Percentiles rank a stretch among this genome's conserved stretches.
phyloP scores from a whole-genome alignment of 2,113 vertebrate genomes.

The Callipepla californica region DNA sequence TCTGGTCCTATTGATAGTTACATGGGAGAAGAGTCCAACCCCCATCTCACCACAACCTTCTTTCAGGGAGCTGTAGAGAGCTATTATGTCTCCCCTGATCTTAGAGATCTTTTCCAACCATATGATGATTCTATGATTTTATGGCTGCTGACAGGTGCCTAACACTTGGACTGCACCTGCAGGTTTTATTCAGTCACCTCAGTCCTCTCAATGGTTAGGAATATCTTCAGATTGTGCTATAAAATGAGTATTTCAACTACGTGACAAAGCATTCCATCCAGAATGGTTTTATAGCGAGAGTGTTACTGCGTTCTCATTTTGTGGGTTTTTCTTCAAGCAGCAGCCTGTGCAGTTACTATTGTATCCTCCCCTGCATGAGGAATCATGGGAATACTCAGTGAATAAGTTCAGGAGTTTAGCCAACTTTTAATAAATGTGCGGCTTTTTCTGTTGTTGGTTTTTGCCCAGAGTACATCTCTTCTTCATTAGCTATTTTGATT shows the following conservation, averaged over 20 bases:
- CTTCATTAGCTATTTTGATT: not conserved
- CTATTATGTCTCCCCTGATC: no score
- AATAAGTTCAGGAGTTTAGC: not conserved
- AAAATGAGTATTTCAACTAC: not conserved
- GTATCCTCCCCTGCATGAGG: not conserved
- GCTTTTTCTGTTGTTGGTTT: not conserved
- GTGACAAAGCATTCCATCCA: not conserved
- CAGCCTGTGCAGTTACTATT: not conserved
- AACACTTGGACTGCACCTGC: not conserved
- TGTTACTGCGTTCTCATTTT: not conserved
- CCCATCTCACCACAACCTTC: no score
- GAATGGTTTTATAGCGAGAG: not conserved
- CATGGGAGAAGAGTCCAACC: no score
- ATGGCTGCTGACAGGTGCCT: not conserved
- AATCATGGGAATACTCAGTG: not conserved
- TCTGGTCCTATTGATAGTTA: no score
- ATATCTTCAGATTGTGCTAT: not conserved
- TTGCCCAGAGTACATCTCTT: not conserved
- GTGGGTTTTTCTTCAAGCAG: not conserved
- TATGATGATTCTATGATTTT: no score
- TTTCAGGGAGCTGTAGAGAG: no score
- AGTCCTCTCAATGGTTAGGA: not conserved
- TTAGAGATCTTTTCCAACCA: no score
- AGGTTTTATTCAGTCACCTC: not conserved
- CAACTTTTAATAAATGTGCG: not conserved